phyloP scores from a whole-genome alignment of 2,888 invertebrate genomes.

The Heteromyza rotundicornis region DNA sequence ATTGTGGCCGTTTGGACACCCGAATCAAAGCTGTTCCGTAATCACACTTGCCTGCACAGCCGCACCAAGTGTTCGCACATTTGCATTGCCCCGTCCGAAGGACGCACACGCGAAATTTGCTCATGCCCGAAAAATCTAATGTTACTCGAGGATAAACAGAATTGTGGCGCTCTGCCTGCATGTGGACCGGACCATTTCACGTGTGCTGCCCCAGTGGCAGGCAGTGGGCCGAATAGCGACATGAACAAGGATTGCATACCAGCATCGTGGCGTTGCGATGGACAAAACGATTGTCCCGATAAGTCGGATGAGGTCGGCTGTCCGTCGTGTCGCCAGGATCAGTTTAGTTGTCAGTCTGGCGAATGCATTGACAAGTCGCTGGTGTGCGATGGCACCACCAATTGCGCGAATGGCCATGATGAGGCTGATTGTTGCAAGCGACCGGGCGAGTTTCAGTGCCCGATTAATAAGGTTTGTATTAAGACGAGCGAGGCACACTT shows the following conservation, averaged over 20 bases:
- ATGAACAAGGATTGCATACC: slow-evolving; percentile 73
- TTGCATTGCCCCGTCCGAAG: slow-evolving; percentile 68
- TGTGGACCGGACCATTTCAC: slow-evolving; percentile 78
- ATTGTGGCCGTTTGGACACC: slow-evolving; percentile 70
- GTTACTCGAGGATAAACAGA: slow-evolving; percentile 68
- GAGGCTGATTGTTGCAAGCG: slow-evolving; percentile 73
- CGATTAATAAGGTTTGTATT: slow-evolving; percentile 67
- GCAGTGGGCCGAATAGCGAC: slow-evolving; percentile 52
- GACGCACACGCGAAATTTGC: slow-evolving; percentile 70
- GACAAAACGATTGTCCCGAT: slow-evolving; percentile 81
- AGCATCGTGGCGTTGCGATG: slow-evolving; percentile 74
- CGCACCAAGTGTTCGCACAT: slow-evolving; percentile 74
- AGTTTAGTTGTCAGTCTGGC: slow-evolving; percentile 68
- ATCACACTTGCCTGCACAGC: slow-evolving; percentile 71
- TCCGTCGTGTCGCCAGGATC: slow-evolving; percentile 72
- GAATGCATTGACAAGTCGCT: slow-evolving; percentile 69
- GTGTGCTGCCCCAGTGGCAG: slow-evolving; percentile 65
- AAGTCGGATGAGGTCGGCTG: slow-evolving; percentile 81
- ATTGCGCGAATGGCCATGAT: slow-evolving; percentile 74
- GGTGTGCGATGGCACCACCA: slow-evolving; percentile 70
- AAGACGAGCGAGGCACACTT: background rate
- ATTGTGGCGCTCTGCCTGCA: slow-evolving; percentile 72
- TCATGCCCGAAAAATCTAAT: slow-evolving; percentile 79
- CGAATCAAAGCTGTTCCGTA: slow-evolving; percentile 60
- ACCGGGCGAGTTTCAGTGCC: slow-evolving; percentile 72